These are phyloP conservation scores for Rhegmatorhina hoffmannsi DNA, from an alignment of 2,113 vertebrate genomes.

Conservation along the genomic window DNA sequence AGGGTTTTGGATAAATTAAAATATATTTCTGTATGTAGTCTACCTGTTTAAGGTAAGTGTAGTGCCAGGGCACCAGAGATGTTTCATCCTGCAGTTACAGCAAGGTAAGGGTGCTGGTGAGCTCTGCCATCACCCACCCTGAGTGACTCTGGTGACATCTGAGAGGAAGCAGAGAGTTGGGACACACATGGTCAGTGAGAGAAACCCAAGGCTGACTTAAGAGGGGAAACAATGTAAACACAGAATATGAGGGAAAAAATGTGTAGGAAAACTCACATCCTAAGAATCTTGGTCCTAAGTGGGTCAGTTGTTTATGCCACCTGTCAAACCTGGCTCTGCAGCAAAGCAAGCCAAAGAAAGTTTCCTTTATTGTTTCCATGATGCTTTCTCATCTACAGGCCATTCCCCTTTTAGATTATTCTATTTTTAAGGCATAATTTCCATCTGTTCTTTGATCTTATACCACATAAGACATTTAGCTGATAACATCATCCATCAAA, in stretches of 20 bases:
- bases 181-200: background rate
- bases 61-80: background rate
- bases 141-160: background rate
- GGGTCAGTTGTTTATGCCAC: constrained; percentile 21
- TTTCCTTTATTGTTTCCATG: constrained; percentile 71
- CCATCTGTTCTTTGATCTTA: constrained; percentile 78
- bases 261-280: background rate
- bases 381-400: constrained; percentile 68
- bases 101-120: background rate
- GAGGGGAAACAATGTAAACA: background rate
- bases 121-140: background rate
- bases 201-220: background rate
- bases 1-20: background rate
- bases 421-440: constrained; percentile 76
- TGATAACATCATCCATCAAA: constrained; percentile 70
- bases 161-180: background rate
- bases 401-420: constrained; percentile 74
- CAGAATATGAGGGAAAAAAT: constrained; percentile 3
- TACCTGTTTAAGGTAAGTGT: background rate
- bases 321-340: constrained; percentile 35
- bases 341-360: constrained; percentile 70
- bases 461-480: constrained; percentile 70
- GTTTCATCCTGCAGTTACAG: background rate
- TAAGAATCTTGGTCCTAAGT: background rate
- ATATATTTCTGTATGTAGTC: background rate